Evolutionary conservation across 2,113 vertebrate species (phyloP).

Genomic region (Lutjanus erythropterus): DNA sequence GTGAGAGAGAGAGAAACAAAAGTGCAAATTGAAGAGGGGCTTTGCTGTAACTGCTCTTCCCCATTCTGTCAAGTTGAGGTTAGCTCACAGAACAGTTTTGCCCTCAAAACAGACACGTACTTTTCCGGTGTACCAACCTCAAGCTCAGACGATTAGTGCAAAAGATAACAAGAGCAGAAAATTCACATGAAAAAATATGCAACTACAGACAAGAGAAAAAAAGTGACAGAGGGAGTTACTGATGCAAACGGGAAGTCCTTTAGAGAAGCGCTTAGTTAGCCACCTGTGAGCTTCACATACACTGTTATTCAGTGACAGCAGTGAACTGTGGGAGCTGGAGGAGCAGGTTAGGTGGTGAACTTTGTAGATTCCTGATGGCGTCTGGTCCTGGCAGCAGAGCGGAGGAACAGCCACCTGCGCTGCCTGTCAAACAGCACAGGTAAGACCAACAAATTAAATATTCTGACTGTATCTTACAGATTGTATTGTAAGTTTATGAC

Average conservation of each 20-base stretch:
- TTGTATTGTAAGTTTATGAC: no score
- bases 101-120: constrained; percentile 51
- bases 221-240: constrained; percentile 32
- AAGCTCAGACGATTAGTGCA: constrained; percentile 42
- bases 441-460: constrained; percentile 52
- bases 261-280: constrained; percentile 7
- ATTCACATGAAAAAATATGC: not conserved
- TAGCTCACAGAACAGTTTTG: constrained; percentile 56
- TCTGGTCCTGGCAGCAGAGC: constrained; percentile 26
- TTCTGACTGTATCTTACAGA: not conserved
- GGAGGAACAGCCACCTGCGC: constrained; percentile 65
- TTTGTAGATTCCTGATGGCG: constrained; percentile 60
- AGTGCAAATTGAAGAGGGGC: not conserved
- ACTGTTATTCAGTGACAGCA: constrained; percentile 26
- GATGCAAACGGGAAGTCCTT: constrained; percentile 36
- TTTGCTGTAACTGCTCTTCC: constrained; percentile 54
- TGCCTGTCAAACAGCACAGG: constrained; percentile 83
- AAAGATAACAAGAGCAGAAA: constrained; percentile 35
- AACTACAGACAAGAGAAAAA: not conserved
- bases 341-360: not conserved
- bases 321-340: constrained; percentile 26
- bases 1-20: constrained; percentile 31
- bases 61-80: constrained; percentile 71
- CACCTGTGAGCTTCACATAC: constrained; percentile 34
- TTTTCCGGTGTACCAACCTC: constrained; percentile 77